Percentiles rank a stretch among this genome's conserved stretches.
phyloP scores from a whole-genome alignment of 2,888 invertebrate species.

The Aphodius sticticus region DNA sequence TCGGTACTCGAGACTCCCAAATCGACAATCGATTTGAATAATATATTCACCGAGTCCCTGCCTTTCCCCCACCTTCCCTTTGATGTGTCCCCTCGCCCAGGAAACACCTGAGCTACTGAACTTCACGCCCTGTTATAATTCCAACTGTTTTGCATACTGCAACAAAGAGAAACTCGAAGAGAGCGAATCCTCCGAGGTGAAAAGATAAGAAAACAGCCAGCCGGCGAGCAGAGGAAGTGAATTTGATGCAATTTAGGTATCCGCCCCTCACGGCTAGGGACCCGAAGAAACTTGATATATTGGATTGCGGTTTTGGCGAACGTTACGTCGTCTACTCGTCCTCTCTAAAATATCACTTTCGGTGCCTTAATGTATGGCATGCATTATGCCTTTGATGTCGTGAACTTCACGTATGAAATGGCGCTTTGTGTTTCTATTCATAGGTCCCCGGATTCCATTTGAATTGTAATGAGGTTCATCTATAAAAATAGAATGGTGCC shows the following conservation, averaged over 20 bases:
- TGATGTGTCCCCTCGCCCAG: not conserved
- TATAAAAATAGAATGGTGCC: not conserved
- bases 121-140: not conserved
- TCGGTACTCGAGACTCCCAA: not conserved
- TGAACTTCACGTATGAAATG: not conserved
- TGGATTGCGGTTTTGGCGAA: conserved; percentile 30
- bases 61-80: not conserved
- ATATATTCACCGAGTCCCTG: not conserved
- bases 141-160: not conserved
- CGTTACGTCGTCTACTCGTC: not conserved
- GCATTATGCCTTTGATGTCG: conserved; percentile 4
- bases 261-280: conserved; percentile 6
- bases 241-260: conserved; percentile 4
- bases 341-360: not conserved
- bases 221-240: not conserved
- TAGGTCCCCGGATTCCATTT: not conserved
- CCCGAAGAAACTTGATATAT: conserved; percentile 34
- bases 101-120: conserved; percentile 4
- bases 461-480: not conserved
- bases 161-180: not conserved
- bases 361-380: not conserved
- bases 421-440: conserved; percentile 4
- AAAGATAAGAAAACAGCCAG: conserved; percentile 4
- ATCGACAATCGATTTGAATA: conserved; percentile 4
- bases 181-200: not conserved